These are phyloP conservation scores for Sinelater perroti DNA, from an alignment of 2,888 invertebrate species.

Conservation along the genomic window DNA sequence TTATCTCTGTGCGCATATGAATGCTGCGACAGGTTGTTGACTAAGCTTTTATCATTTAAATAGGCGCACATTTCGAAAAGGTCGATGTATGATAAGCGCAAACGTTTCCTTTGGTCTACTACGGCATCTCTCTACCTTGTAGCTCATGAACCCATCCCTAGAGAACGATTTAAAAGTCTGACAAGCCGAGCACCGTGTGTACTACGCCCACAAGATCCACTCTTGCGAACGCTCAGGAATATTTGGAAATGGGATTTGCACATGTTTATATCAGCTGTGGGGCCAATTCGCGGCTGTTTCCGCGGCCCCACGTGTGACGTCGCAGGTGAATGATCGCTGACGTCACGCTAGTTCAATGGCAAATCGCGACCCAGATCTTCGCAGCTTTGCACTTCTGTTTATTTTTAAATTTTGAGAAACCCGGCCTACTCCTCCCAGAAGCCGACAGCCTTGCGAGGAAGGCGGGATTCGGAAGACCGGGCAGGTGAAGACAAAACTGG, in stretches of 20 bases:
- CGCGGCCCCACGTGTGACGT: conserved; percentile 60
- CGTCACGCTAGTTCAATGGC: conserved; percentile 63
- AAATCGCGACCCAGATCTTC: conserved; percentile 62
- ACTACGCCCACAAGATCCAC: conserved; percentile 22
- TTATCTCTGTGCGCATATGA: no score
- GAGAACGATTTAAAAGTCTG: background rate
- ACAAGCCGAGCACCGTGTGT: conserved; percentile 5
- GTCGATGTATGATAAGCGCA: no score
- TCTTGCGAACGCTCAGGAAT: conserved; percentile 35
- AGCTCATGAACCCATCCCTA: background rate
- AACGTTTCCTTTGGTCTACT: no score
- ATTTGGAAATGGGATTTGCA: conserved; percentile 45
- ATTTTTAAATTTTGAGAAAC: conserved; percentile 32
- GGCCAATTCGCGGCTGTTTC: conserved; percentile 54
- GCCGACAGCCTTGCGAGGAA: no score
- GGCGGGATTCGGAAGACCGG: no score
- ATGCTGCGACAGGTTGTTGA: no score
- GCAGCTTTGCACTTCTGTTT: conserved; percentile 30
- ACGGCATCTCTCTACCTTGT: no score
- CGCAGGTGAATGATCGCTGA: conserved; percentile 61
- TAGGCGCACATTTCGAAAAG: no score
- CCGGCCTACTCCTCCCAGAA: conserved; percentile 3
- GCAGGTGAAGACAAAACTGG: no score
- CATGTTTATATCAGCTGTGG: conserved; percentile 50
- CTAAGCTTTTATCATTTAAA: no score